Conservation (phyloP, 2,113 vertebrate species). For the Brachypteracias leptosomus region DNA sequence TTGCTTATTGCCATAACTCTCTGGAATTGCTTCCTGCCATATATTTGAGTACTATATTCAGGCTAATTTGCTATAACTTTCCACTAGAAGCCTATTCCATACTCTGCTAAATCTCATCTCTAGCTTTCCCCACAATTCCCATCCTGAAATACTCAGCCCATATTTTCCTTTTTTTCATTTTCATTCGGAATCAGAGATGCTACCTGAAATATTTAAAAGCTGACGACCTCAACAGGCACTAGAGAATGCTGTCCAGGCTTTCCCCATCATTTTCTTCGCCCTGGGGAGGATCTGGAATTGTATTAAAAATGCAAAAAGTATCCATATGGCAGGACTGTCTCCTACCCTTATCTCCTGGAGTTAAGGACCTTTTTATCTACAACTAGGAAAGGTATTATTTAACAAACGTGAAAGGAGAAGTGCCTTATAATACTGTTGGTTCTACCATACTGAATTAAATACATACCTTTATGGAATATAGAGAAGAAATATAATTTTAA, state of each 20-base stretch:
- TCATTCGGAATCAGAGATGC: not conserved
- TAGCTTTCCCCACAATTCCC: not conserved
- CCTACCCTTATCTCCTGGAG: not conserved
- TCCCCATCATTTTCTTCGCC: not conserved
- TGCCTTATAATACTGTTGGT: not conserved
- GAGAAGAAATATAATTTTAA: not conserved
- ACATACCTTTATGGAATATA: not conserved
- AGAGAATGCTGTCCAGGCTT: not conserved
- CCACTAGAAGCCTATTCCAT: not conserved
- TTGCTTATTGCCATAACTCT: conserved; percentile 45
- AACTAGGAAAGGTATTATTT: not conserved
- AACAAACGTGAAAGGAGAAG: not conserved
- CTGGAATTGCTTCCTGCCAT: conserved; percentile 20
- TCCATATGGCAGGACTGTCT: not conserved
- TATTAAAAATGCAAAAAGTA: not conserved
- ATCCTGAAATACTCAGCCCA: not conserved
- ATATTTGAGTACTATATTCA: conserved; percentile 40
- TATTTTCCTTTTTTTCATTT: conserved; percentile 2
- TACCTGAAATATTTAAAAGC: conserved; percentile 23
- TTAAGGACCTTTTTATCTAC: not conserved
- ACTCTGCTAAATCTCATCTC: conserved; percentile 5
- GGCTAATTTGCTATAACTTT: conserved; percentile 52
- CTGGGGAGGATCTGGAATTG: not conserved
- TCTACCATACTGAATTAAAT: not conserved
- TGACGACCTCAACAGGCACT: not conserved